Conservation (phyloP, 1,140 invertebrate genomes). For the Danaus melanippus region DNA sequence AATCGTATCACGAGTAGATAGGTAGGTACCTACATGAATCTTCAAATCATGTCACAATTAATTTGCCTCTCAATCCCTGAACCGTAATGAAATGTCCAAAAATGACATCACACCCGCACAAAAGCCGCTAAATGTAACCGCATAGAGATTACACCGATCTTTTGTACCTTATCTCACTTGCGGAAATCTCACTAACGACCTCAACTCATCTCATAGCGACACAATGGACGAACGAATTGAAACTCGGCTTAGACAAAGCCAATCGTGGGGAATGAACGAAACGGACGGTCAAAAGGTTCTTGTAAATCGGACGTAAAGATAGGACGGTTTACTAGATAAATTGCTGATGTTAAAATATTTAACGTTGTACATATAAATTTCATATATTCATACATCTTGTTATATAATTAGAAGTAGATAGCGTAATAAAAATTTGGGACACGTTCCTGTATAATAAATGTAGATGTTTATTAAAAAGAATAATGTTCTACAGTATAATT, state of each 20-base stretch:
- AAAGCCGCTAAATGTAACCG: conserved; percentile 36
- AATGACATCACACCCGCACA: conserved; percentile 27
- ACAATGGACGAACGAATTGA: conserved; percentile 62
- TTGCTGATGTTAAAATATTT: too few species aligned
- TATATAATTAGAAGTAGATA: too few species aligned
- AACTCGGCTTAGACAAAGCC: conserved; percentile 60
- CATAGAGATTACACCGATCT: conserved; percentile 47
- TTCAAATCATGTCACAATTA: conserved; percentile 5
- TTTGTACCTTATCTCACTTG: conserved; percentile 54
- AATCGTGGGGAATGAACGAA: conserved; percentile 34
- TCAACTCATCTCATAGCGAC: conserved; percentile 57
- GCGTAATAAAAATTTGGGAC: too few species aligned
- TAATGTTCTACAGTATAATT: too few species aligned
- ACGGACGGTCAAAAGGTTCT: conserved; percentile 43
- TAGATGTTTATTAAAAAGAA: too few species aligned
- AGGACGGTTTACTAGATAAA: neutral
- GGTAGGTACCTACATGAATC: too few species aligned
- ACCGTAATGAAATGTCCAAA: conserved; percentile 21
- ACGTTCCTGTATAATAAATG: too few species aligned
- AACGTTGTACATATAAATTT: too few species aligned
- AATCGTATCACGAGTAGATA: neutral
- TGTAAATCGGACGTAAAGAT: conserved; percentile 45
- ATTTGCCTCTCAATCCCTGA: conserved; percentile 5
- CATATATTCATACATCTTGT: too few species aligned
- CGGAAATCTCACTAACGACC: conserved; percentile 58